These are phyloP conservation scores for Sanderia malayensis DNA, from an alignment of 30 jellyfish, hydroid and myxozoan species.

Conservation along the genomic window DNA sequence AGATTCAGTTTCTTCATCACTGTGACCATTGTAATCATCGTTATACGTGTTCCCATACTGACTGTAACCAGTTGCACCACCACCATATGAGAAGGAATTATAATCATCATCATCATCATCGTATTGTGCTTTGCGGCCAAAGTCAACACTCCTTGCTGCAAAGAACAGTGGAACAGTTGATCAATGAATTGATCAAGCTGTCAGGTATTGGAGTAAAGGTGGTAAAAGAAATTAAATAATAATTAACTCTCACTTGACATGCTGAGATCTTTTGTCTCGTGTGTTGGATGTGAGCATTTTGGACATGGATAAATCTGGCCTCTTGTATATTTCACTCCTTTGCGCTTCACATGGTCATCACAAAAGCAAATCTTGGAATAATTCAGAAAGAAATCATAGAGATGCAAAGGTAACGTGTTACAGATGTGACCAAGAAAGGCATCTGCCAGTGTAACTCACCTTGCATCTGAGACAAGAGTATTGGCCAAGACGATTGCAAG, in stretches of 20 bases:
- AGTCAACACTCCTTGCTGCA: conserved; percentile 41
- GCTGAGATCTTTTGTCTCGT: conserved; percentile 87
- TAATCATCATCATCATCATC: conserved; percentile 24
- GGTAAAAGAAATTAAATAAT: background rate
- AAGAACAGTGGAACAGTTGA: background rate
- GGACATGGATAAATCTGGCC: conserved; percentile 93
- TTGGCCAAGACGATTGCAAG: conserved; percentile 93
- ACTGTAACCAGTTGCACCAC: conserved; percentile 35
- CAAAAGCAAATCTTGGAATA: conserved; percentile 73
- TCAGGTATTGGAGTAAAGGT: background rate
- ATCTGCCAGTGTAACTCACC: no score
- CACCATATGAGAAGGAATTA: conserved; percentile 29
- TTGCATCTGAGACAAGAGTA: conserved; percentile 90
- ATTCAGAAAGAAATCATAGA: no score
- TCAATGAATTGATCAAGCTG: background rate
- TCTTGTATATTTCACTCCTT: conserved; percentile 78
- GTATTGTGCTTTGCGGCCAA: conserved; percentile 31
- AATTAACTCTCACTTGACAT: conserved; percentile 76
- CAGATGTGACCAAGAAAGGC: no score
- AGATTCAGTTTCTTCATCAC: conserved; percentile 52
- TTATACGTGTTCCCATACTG: conserved; percentile 11
- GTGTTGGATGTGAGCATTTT: conserved; percentile 84
- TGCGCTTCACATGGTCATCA: conserved; percentile 89
- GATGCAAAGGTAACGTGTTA: no score
- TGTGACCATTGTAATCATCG: conserved; percentile 25